These are phyloP conservation scores for Tapirus indicus DNA, from an alignment of 2,797 vertebrate species.

Conservation along the genomic window DNA sequence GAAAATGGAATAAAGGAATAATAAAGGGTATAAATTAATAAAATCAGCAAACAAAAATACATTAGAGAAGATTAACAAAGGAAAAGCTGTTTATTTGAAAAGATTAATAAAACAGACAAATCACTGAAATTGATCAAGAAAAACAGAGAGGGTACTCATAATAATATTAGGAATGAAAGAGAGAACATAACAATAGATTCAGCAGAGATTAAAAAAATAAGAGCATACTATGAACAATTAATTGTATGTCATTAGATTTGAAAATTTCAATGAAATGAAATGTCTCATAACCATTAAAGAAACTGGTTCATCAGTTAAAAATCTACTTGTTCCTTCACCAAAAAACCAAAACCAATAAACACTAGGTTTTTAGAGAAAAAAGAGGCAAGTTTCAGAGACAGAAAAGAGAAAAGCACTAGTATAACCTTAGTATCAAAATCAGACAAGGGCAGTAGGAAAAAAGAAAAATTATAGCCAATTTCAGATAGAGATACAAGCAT, in stretches of 20 bases:
- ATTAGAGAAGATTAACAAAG: background rate
- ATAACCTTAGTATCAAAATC: background rate
- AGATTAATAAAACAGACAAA: slow-evolving; percentile 37
- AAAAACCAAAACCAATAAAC: slow-evolving; percentile 31
- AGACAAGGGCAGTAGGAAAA: background rate
- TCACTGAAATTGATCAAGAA: background rate
- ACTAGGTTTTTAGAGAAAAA: background rate
- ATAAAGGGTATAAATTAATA: background rate
- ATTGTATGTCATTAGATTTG: background rate
- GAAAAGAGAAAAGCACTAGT: background rate
- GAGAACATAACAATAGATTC: background rate
- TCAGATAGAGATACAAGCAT: background rate
- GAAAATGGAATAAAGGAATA: background rate
- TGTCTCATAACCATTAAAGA: background rate
- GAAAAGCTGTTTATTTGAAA: slow-evolving; percentile 39
- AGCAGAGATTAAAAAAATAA: slow-evolving; percentile 17
- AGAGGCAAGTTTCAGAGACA: background rate
- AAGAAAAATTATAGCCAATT: background rate
- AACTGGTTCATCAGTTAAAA: background rate
- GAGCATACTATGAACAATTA: background rate
- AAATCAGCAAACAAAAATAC: slow-evolving; percentile 33
- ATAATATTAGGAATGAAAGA: slow-evolving; percentile 1
- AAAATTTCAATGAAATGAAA: slow-evolving; percentile 36
- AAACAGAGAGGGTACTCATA: background rate
- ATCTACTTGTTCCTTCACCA: background rate